Evolutionary conservation across 2,888 invertebrate genomes (phyloP).

Genomic region (Volucella inflata): DNA sequence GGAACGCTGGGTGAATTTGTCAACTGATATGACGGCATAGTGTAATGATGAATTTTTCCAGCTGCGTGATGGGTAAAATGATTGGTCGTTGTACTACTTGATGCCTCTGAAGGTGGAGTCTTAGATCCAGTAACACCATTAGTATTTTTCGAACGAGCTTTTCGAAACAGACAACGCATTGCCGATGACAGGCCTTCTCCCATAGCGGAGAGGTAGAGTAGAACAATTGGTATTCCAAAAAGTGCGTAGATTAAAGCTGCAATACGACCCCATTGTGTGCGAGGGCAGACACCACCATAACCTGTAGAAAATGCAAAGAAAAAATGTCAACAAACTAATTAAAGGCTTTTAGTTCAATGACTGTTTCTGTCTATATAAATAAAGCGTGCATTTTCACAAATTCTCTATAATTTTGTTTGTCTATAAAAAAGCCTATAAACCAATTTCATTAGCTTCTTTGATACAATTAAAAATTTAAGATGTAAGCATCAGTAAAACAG

Average conservation of each 20-base stretch:
- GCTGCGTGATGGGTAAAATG: constrained; percentile 74
- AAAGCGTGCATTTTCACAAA: no score
- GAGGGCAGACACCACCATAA: constrained; percentile 92
- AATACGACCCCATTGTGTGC: constrained; percentile 90
- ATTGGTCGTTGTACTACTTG: constrained; percentile 72
- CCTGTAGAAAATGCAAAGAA: constrained; percentile 85
- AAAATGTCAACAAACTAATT: neutral
- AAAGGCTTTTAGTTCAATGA: no score
- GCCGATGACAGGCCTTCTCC: constrained; percentile 93
- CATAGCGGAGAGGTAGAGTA: constrained; percentile 94
- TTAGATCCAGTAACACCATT: constrained; percentile 76
- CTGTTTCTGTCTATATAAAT: no score
- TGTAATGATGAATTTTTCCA: constrained; percentile 76
- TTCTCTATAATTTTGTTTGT: no score
- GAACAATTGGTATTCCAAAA: constrained; percentile 93
- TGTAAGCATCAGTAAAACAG: no score
- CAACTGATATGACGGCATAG: constrained; percentile 76
- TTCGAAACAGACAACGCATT: constrained; percentile 89
- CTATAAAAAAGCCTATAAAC: no score
- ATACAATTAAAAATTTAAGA: no score
- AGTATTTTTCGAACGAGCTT: constrained; percentile 80
- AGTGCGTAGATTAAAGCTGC: constrained; percentile 94
- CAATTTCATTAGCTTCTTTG: no score
- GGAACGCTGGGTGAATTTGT: constrained; percentile 88
- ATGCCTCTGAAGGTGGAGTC: constrained; percentile 81